Percentiles rank a stretch among this genome's conserved stretches.
These are phyloP conservation scores for Stegophylla sp. DNA, from an alignment of 2,888 invertebrate species.

Conservation along the genomic window DNA sequence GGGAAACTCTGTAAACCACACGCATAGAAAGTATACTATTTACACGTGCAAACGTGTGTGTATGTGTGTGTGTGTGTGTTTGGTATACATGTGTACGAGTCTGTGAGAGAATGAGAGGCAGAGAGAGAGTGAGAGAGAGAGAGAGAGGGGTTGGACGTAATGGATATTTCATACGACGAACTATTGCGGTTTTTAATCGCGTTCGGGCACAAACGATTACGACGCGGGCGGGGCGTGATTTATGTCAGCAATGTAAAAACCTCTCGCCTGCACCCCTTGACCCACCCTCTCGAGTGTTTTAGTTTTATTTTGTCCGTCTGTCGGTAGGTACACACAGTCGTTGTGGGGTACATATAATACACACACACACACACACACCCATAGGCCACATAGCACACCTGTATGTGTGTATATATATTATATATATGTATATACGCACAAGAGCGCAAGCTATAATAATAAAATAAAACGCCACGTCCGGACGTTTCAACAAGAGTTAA, in stretches of 20 bases:
- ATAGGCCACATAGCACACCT: neutral
- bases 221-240: neutral
- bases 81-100: neutral
- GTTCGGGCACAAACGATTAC: slow-evolving; percentile 2
- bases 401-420: neutral
- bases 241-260: slow-evolving; percentile 7
- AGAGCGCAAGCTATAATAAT: no score
- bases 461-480: no score
- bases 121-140: no score
- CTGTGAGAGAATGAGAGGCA: no score
- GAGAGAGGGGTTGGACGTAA: no score
- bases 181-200: neutral
- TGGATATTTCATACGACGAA: no score
- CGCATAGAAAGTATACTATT: neutral
- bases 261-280: neutral
- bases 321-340: neutral
- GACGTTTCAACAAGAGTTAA: neutral
- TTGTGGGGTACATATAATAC: neutral
- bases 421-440: neutral
- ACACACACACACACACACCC: no score
- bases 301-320: neutral
- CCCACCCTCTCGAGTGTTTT: neutral
- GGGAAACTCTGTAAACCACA: no score
- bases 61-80: no score
- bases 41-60: no score